phyloP scores from a whole-genome alignment of 2,797 vertebrate genomes.

The Distichodus sexfasciatus region DNA sequence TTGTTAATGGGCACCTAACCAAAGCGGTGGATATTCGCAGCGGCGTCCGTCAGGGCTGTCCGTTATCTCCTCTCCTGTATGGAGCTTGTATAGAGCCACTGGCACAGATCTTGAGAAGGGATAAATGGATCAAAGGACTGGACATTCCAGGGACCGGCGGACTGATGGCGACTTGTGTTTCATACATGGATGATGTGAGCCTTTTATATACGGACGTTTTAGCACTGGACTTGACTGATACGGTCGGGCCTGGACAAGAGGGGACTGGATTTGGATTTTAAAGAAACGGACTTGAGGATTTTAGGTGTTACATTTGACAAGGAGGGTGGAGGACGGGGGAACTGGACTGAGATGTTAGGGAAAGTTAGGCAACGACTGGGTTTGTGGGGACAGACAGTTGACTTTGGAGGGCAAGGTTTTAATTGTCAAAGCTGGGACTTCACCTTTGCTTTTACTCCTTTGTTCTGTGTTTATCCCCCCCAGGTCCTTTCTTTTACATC shows the following conservation, averaged over 20 bases:
- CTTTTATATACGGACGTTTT: constrained; percentile 14
- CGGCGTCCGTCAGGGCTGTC: too few species aligned
- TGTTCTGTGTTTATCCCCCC: constrained; percentile 34
- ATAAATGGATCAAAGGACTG: too few species aligned
- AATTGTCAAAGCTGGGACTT: constrained; percentile 41
- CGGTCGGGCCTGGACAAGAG: too few species aligned
- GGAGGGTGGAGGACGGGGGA: background rate
- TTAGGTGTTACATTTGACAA: constrained; percentile 6
- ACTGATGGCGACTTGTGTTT: background rate
- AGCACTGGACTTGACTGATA: constrained; percentile 31
- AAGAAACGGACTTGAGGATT: background rate
- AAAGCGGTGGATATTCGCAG: background rate
- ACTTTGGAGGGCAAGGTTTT: constrained; percentile 20
- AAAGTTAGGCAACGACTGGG: constrained; percentile 16
- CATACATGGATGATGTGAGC: constrained; percentile 36
- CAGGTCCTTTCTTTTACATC: background rate
- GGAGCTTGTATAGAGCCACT: too few species aligned
- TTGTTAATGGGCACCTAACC: background rate
- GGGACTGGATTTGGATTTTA: background rate
- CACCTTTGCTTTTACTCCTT: constrained; percentile 34
- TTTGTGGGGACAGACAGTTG: background rate
- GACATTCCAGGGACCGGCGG: too few species aligned
- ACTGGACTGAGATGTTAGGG: background rate
- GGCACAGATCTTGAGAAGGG: too few species aligned
- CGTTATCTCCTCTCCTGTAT: too few species aligned